Evolutionary conservation across 2,888 invertebrate genomes (phyloP).

Genomic region (Acheta domesticus): DNA sequence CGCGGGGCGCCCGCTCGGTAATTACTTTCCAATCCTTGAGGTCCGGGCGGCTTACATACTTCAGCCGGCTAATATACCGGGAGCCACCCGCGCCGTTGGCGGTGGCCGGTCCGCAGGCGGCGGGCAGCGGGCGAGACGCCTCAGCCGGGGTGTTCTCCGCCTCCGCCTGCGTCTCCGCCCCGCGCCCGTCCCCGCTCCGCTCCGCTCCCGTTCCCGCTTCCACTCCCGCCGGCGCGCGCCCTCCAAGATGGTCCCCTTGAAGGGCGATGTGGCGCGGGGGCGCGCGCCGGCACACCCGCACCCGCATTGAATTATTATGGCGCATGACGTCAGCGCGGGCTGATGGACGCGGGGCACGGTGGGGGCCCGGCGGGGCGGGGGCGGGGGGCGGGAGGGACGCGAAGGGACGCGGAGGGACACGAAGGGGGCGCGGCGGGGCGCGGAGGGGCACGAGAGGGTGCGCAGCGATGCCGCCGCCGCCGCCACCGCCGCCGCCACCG

Average conservation of each 20-base stretch:
- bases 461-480: slow-evolving; percentile 33
- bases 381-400: neutral
- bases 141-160: too few relatives aligned
- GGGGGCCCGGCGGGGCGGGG: neutral
- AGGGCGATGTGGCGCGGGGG: slow-evolving; percentile 5
- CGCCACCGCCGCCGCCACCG: slow-evolving; percentile 25
- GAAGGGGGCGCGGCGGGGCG: neutral
- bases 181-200: neutral
- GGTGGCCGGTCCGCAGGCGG: too few relatives aligned
- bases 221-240: slow-evolving; percentile 18
- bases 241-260: slow-evolving; percentile 18
- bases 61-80: slow-evolving; percentile 5
- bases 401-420: neutral
- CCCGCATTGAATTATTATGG: slow-evolving; percentile 18
- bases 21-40: slow-evolving; percentile 18
- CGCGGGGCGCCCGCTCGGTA: neutral
- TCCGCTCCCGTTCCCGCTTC: neutral
- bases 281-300: slow-evolving; percentile 18
- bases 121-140: too few relatives aligned
- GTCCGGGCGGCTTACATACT: slow-evolving; percentile 18
- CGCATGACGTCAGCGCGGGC: slow-evolving; percentile 10
- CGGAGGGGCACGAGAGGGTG: neutral
- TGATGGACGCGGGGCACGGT: slow-evolving; percentile 8
- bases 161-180: too few relatives aligned
- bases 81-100: neutral